Evolutionary conservation across 2,888 invertebrate genomes (phyloP).

Genomic region (Oegoconia quadripuncta): DNA sequence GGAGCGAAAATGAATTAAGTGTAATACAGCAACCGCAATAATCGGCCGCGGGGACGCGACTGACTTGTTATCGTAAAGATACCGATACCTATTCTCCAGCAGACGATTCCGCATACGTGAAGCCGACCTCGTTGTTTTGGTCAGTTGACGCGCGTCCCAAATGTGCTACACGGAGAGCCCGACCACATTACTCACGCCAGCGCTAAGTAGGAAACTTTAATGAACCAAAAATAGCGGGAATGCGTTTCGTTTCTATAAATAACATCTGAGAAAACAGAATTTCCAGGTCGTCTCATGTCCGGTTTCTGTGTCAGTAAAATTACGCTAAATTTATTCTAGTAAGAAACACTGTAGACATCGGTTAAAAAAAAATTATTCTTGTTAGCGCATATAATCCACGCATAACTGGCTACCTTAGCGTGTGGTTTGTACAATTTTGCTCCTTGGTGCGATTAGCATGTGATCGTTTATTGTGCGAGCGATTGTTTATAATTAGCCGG

Average conservation of each 20-base stretch:
- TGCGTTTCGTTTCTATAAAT: constrained; percentile 8
- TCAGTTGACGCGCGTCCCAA: constrained; percentile 63
- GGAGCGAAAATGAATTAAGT: neutral
- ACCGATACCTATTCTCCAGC: constrained; percentile 65
- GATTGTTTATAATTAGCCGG: constrained; percentile 63
- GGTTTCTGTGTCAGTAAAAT: constrained; percentile 6
- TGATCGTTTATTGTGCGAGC: constrained; percentile 50
- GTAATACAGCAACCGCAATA: constrained; percentile 66
- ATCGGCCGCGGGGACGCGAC: constrained; percentile 71
- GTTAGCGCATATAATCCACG: constrained; percentile 2
- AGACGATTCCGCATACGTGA: constrained; percentile 55
- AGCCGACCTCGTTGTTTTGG: constrained; percentile 60
- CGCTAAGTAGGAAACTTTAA: constrained; percentile 16
- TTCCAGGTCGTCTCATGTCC: constrained; percentile 6
- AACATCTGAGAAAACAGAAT: constrained; percentile 1
- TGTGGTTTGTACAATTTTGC: constrained; percentile 42
- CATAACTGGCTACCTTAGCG: neutral
- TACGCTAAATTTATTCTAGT: neutral
- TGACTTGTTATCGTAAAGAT: constrained; percentile 59
- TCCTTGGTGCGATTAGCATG: constrained; percentile 50
- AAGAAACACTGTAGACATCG: neutral
- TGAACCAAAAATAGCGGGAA: constrained; percentile 22
- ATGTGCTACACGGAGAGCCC: constrained; percentile 41
- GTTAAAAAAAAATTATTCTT: constrained; percentile 2
- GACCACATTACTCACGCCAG: constrained; percentile 41